Conservation (phyloP, 2,888 invertebrate genomes). For the Stenotaenia linearis region DNA sequence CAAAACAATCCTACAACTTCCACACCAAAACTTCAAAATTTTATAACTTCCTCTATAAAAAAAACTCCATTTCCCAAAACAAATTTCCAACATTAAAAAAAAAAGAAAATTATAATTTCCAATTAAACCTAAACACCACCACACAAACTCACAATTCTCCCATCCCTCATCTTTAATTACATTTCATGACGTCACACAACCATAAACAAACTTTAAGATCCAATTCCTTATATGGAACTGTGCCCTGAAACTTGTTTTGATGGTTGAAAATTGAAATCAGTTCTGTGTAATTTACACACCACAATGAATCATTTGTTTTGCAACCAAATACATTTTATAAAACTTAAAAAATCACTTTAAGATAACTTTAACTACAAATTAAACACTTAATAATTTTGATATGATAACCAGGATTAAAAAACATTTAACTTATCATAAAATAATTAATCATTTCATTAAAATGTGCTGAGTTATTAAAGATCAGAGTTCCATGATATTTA, state of each 20-base stretch:
- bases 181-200: background rate
- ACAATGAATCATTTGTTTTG: conserved; percentile 13
- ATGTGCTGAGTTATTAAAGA: background rate
- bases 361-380: background rate
- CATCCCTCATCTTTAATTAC: background rate
- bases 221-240: background rate
- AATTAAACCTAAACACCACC: too few relatives aligned
- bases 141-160: too few relatives aligned
- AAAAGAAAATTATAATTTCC: too few relatives aligned
- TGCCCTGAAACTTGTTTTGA: conserved; percentile 8
- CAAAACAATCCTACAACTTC: too few relatives aligned
- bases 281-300: background rate
- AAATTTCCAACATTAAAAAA: too few relatives aligned
- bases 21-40: too few relatives aligned
- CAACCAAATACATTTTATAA: background rate
- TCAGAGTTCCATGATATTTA: background rate
- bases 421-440: background rate
- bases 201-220: conserved; percentile 6
- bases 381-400: background rate
- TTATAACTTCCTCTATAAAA: too few relatives aligned
- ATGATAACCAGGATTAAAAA: background rate
- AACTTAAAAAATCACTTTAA: background rate
- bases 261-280: background rate
- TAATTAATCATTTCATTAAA: background rate
- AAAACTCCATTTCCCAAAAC: too few relatives aligned